Percentiles rank a stretch among this genome's conserved stretches.
phyloP scores from a whole-genome alignment of 92 coral and sea anemone genomes.

The Siderastrea siderea region DNA sequence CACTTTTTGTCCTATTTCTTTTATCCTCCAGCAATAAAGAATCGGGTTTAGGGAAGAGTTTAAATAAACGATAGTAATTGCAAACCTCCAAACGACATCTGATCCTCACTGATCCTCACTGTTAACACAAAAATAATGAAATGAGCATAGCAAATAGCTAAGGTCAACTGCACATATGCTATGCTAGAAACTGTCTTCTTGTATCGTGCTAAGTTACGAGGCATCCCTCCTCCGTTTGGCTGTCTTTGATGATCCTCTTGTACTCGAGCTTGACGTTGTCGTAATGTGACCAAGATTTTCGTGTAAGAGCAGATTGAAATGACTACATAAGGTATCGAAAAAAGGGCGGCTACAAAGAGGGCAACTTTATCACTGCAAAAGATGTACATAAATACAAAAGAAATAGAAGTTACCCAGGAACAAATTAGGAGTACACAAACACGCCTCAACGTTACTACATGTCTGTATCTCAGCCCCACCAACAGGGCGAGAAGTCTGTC shows the following conservation, averaged over 20 bases:
- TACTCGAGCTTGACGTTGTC: background rate
- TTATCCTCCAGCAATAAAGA: too few relatives aligned
- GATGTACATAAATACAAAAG: background rate
- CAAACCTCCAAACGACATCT: background rate
- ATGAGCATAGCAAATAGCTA: too few relatives aligned
- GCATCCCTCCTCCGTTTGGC: background rate
- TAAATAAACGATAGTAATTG: background rate
- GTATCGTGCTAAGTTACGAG: too few relatives aligned
- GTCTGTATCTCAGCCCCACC: conserved; percentile 15
- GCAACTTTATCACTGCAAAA: background rate
- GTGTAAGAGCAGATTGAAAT: background rate
- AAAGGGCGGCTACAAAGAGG: background rate
- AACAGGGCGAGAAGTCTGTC: conserved; percentile 34
- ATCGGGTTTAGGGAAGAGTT: too few relatives aligned
- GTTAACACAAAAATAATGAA: too few relatives aligned
- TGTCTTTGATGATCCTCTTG: background rate
- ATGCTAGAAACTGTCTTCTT: too few relatives aligned
- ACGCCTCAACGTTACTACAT: background rate
- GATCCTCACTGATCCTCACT: background rate
- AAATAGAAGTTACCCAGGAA: background rate
- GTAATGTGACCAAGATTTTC: background rate
- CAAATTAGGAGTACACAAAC: background rate
- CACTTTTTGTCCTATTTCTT: too few relatives aligned
- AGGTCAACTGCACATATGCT: too few relatives aligned
- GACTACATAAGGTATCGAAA: background rate